Evolutionary conservation across 37 sponge, comb jelly and placozoan species (phyloP), one percentile per base, ranked within the genome.

Genomic region (Cladorhizidae sp.): DNA sequence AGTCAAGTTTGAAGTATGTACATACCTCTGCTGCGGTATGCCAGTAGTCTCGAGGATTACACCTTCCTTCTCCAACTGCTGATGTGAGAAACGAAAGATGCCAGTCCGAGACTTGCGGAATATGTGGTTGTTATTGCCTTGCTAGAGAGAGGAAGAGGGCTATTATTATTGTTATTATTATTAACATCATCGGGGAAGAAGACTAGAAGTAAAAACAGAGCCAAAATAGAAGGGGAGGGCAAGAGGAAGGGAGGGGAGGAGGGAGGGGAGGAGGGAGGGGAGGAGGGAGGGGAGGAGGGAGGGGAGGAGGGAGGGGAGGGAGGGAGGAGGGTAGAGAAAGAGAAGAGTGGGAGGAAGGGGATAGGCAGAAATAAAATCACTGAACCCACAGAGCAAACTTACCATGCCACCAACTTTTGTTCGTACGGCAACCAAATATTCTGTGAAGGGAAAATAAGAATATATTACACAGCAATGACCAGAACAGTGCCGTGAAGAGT

Each of bases 31-130:
- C 33, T 75, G 55, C 0, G 95, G 89, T 29, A 94, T 87, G 23
- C 95, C 95, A 22, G 82, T 84, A 1, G 91, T 85, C 38, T 94
- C 95, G 21, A 88, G 31, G 40, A 94, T 90, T 8, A 94, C 82
- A 45, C 95, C 95, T 38, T 91, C 95, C 71, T 84, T 86, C 82
- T 94, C 95, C 61, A 94, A 56, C 73, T 91, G 89, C 18, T 83
- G 40, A 57, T 93, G 93, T 0, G 89, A 61, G 64, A 88, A 93
- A 18, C 85, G 80, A 36, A 85, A 57, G 8, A 72, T 58, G 1
- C 81, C 86, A 15, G 67, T 14, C 28, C 81, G 64, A 6, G 79
- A 32, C 67, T 90, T 90, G 20, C 78, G 51, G 63, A 82, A 91
- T 18, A 64, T 23, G 55, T 84, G 37, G 51, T 64, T 85, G 50